These are phyloP conservation scores for Anticlea derivata DNA, from an alignment of 2,888 invertebrate species.

Conservation along the genomic window DNA sequence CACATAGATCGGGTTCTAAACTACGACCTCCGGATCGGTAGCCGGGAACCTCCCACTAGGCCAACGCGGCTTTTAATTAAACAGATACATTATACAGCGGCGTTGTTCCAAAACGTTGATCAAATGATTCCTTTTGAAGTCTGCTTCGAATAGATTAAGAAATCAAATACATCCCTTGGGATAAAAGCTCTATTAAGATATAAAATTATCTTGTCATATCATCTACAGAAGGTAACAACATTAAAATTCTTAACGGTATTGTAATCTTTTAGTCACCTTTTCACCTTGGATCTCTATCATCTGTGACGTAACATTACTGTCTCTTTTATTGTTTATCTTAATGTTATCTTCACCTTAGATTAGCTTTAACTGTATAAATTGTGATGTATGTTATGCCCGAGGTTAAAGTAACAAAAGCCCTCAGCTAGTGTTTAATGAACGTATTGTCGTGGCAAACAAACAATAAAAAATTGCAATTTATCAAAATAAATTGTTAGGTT, in stretches of 20 bases:
- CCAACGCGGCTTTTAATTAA: too few relatives aligned
- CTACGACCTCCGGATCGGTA: too few relatives aligned
- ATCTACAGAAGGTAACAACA: slow-evolving; percentile 20
- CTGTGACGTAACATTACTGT: slow-evolving; percentile 22
- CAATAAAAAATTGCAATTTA: too few relatives aligned
- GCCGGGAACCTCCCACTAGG: too few relatives aligned
- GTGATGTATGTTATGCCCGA: slow-evolving; percentile 8
- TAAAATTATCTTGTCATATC: slow-evolving; percentile 27
- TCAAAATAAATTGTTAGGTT: too few relatives aligned
- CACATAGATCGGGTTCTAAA: too few relatives aligned
- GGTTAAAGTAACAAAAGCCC: slow-evolving; percentile 5
- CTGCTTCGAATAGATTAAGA: slow-evolving; percentile 21
- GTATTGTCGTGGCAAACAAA: slow-evolving; percentile 3
- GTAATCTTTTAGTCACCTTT: slow-evolving; percentile 34
- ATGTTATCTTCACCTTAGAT: slow-evolving; percentile 32
- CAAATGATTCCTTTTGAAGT: slow-evolving; percentile 16
- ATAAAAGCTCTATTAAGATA: slow-evolving; percentile 26
- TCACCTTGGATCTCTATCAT: slow-evolving; percentile 29
- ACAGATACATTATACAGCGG: too few relatives aligned
- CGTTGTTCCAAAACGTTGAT: too few relatives aligned
- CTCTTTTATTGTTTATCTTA: slow-evolving; percentile 33
- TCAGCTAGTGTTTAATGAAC: too few relatives aligned
- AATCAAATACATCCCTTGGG: slow-evolving; percentile 15
- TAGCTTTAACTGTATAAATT: slow-evolving; percentile 22
- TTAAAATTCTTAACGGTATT: slow-evolving; percentile 34